phyloP scores from a whole-genome alignment of 1,140 invertebrate genomes.

The Drosophila persimilis region DNA sequence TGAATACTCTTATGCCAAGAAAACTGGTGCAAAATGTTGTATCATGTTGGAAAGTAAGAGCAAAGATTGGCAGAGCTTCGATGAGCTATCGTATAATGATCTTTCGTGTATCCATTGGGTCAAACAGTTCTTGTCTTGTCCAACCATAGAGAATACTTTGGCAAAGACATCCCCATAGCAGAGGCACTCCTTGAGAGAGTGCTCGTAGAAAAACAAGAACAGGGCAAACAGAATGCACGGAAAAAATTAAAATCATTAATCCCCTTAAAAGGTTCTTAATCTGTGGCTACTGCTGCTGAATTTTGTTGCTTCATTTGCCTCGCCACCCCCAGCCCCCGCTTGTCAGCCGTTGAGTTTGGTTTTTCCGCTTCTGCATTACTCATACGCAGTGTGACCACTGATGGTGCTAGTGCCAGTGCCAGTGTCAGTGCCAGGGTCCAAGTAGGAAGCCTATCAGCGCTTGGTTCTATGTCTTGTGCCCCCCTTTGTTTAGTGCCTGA shows the following conservation, averaged over 20 bases:
- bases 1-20: conserved; percentile 8
- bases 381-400: conserved; percentile 50
- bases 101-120: neutral
- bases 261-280: conserved; percentile 83
- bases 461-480: conserved; percentile 2
- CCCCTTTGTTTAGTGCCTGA: conserved; percentile 4
- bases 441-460: conserved; percentile 29
- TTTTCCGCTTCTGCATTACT: conserved; percentile 46
- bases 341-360: conserved; percentile 9
- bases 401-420: neutral
- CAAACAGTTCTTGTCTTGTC: no score
- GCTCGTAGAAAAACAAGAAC: conserved; percentile 30
- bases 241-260: conserved; percentile 73
- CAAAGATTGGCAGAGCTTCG: neutral
- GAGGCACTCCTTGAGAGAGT: neutral
- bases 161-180: neutral
- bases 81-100: no score
- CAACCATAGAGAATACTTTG: no score
- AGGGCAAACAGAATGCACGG: conserved; percentile 31
- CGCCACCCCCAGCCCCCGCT: no score
- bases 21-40: neutral
- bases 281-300: conserved; percentile 71
- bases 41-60: neutral
- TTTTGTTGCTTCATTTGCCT: conserved; percentile 70
- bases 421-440: neutral